A percentile compares a stretch with the other conserved stretches of the same genome.
These are phyloP conservation scores for Piscicola geometra DNA, from an alignment of 2,888 invertebrate genomes.

Conservation along the genomic window DNA sequence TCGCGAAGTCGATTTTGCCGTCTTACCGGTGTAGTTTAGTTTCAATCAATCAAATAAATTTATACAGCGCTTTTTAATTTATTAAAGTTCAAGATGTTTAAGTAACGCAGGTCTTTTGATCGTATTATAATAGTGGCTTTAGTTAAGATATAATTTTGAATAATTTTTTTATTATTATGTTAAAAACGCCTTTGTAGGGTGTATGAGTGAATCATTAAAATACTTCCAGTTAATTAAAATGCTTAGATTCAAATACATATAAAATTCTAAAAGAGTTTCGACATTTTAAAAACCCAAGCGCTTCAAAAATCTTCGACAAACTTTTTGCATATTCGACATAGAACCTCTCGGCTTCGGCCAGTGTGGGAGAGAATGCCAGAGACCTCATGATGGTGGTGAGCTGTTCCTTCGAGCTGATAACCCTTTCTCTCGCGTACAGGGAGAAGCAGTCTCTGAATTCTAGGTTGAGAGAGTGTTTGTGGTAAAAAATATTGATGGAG, in stretches of 20 bases:
- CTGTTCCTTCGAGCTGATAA: constrained; percentile 82
- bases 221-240: no score
- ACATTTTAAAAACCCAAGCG: no score
- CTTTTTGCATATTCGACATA: constrained; percentile 59
- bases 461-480: constrained; percentile 51
- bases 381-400: constrained; percentile 90
- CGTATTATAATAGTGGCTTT: no score
- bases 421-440: constrained; percentile 72
- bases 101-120: no score
- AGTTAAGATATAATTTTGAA: no score
- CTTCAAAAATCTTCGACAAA: no score
- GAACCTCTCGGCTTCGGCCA: constrained; percentile 79
- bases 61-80: no score
- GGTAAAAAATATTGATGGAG: not conserved
- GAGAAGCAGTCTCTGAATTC: constrained; percentile 95
- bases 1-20: constrained; percentile 67
- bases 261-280: no score
- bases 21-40: no score
- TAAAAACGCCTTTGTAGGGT: not conserved
- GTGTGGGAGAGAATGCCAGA: constrained; percentile 85
- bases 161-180: not conserved
- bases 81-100: no score
- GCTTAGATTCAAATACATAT: no score
- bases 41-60: no score
- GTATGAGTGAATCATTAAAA: not conserved